Base-by-base conservation (phyloP, 2,797 vertebrate species). In the Gymnoscopelus braueri region DNA sequence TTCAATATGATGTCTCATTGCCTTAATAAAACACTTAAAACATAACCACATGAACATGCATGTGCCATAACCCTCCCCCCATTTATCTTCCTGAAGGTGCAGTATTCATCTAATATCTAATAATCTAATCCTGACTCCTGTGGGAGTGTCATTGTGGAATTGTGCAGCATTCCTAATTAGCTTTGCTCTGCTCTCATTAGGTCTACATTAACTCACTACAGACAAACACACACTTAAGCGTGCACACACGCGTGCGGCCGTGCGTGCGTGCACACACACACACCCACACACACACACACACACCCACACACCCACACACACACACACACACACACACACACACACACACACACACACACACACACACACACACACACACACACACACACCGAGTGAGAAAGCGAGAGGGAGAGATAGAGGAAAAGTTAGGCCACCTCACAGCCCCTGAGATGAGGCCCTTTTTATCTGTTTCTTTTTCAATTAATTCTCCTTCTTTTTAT, bases 151-250 rank as follows among this genome's bases (percentile, higher is more conserved):
- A 60, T 44, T 9, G 66, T 70, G 35, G 62, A 81, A 78, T 58
- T 74, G 80, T 65, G 71, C 26, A 57, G 74, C 81, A 81, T 77
- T 66, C 84, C 84, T 90, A 88, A 90, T 92, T 90, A 90, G 87
- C 78, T 88, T 86, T 88, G 87, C 82, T 88, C 87, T 82, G 87
- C 82, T 88, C 87, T 82, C 86, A 91, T 91, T 90, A 89, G 78
- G 81, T 65, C 80, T 74, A 59, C 82, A 57, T 77, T 72, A 72
- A 77, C 80, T 88, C 72, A 77, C 65, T 60, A 78, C 69, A 75
- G 82, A 29, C 26, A 29, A 29, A 29, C 26, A 44, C 39, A 44
- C 39, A 10, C 7, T 29, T 1, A 29, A 29, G 1, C 3, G 26
- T 29, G 35, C 80, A 74, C 55, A 79, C 65, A 75, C 55, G 73